Base-by-base conservation (phyloP, 2,888 invertebrate genomes). In the Parnassius orleans region DNA sequence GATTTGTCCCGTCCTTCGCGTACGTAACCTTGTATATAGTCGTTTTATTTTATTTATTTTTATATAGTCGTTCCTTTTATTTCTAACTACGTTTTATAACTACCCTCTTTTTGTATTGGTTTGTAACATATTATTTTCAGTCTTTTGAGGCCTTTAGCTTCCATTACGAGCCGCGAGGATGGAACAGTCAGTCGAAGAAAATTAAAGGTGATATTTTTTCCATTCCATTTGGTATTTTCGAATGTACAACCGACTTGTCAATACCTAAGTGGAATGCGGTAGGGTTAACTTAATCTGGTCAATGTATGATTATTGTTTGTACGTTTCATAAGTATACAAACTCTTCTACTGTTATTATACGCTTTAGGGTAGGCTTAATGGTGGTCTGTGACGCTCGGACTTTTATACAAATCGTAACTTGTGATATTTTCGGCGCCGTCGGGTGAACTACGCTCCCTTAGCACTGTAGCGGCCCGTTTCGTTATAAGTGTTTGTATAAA, bases 311-410 rank as follows among this genome's bases (percentile, higher is more conserved):
- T 82, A 80, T 77, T 76, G 79, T 77, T 81, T 81, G 77, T 74
- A 76, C 79, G 76, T 74, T 76, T 79, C 79, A 33, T 86, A 86
- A 83, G 75, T 84, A 79, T 83, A 85, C 77, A 77, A 73, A 84
- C 76, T 78, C 72, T 78, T 75, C 68, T 78, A 78, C 76, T 81
- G 78, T 77, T 77, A 78, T 19, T 84, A 83, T 83, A 84, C 84
- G 87, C 88, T 84, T 86, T 88, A 88, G 83, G 77, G 76, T 87
- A 87, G 84, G 81, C 77, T 79, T 80, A 67, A 70, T 66, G 72
- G 62, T 73, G 72, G 63, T 72, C 76, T 78, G 77, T 74, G 79
- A 69, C 75, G 70, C 57, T 69, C 71, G 80, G 73, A 76, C 74
- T 73, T 72, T 60, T 70, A 69, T 71, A 71, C 72, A 70, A 71